Conservation (phyloP, 2,797 vertebrate species). For the Myotis myotis region DNA sequence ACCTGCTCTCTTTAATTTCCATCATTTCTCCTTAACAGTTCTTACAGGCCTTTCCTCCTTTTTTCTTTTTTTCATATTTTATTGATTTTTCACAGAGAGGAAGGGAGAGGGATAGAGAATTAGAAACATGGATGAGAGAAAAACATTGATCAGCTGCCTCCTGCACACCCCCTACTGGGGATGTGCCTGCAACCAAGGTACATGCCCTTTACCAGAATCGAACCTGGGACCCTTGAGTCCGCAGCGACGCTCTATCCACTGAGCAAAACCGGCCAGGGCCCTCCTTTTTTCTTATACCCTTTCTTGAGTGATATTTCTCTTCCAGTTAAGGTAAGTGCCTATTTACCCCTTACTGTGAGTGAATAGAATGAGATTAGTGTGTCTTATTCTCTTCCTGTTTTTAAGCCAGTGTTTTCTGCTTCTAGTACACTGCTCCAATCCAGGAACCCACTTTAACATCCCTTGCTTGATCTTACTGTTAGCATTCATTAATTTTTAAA, state of each 20-base stretch:
- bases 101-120: no score
- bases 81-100: no score
- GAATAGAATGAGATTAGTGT: not conserved
- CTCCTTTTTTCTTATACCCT: conserved; percentile 5
- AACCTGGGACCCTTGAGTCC: no score
- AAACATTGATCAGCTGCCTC: no score
- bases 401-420: not conserved
- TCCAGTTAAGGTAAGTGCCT: not conserved
- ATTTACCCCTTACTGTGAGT: not conserved
- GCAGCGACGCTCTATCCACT: no score
- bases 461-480: not conserved
- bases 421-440: not conserved
- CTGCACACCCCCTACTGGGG: no score
- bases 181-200: no score
- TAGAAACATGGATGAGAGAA: no score
- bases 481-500: not conserved
- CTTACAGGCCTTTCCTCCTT: not conserved
- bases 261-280: no score
- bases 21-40: not conserved
- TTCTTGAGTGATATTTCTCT: not conserved
- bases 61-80: not conserved
- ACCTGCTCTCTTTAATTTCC: not conserved
- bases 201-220: no score
- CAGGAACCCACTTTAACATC: not conserved
- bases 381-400: not conserved